phyloP scores from a whole-genome alignment of 1,140 invertebrate species.

The Heliothis subflexa region DNA sequence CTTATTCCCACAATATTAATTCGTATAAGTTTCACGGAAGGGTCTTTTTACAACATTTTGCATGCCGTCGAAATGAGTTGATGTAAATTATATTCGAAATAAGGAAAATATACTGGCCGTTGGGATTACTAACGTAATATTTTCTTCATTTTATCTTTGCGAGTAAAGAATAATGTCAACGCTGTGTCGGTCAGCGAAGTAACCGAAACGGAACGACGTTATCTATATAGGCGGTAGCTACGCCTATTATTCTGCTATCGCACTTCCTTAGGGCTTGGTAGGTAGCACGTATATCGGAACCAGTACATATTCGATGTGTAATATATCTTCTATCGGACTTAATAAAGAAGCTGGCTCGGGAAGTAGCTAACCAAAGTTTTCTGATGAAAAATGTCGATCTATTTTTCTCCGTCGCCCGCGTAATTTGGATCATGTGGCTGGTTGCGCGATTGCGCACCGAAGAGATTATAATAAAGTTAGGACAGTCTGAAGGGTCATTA shows the following conservation, averaged over 20 bases:
- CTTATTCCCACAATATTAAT: conserved; percentile 52
- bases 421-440: conserved; percentile 73
- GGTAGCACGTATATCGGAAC: conserved; percentile 6
- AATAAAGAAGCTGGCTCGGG: conserved; percentile 55
- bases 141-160: conserved; percentile 36
- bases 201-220: conserved; percentile 47
- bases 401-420: conserved; percentile 71
- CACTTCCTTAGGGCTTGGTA: conserved; percentile 43
- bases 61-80: conserved; percentile 33
- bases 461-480: conserved; percentile 66
- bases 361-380: conserved; percentile 61
- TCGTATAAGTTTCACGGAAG: conserved; percentile 40
- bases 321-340: conserved; percentile 58
- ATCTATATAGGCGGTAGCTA: conserved; percentile 54
- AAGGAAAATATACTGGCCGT: conserved; percentile 27
- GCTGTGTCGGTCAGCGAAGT: conserved; percentile 40
- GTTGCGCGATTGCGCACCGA: conserved; percentile 67
- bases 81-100: conserved; percentile 40
- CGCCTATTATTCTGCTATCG: conserved; percentile 52
- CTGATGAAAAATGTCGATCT: conserved; percentile 69
- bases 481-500: conserved; percentile 59
- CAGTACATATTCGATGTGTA: conserved; percentile 31
- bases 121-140: conserved; percentile 39
- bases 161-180: conserved; percentile 48
- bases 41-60: conserved; percentile 30